These are phyloP conservation scores for Diorhabda sublineata DNA, from an alignment of 1,140 invertebrate genomes.

Conservation along the genomic window DNA sequence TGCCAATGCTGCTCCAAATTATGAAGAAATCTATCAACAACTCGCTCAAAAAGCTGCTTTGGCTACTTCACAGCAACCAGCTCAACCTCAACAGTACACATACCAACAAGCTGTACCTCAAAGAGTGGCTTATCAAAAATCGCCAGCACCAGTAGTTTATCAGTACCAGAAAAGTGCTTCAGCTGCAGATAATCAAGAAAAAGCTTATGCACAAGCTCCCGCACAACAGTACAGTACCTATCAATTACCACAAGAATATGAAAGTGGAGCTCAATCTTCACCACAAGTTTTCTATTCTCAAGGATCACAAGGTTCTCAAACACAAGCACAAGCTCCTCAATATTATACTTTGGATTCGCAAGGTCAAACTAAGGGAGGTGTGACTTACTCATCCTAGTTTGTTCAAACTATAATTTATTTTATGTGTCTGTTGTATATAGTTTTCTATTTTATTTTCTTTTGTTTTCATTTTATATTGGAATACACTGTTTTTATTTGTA, in stretches of 20 bases:
- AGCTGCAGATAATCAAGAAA: slow-evolving; percentile 3
- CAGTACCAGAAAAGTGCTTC: background rate
- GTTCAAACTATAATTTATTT: background rate
- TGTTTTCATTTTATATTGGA: background rate
- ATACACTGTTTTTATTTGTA: background rate
- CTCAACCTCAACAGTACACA: background rate
- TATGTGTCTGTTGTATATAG: slow-evolving; percentile 4
- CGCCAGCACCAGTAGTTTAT: slow-evolving; percentile 6
- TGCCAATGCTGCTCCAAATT: slow-evolving; percentile 3
- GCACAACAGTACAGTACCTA: slow-evolving; percentile 9
- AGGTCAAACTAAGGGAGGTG: background rate
- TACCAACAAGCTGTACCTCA: slow-evolving; percentile 5
- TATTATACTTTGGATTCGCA: slow-evolving; percentile 6
- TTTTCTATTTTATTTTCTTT: background rate
- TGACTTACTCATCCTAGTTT: slow-evolving; percentile 2
- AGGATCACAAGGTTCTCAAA: background rate
- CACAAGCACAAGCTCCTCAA: slow-evolving; percentile 6
- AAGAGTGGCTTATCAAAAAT: slow-evolving; percentile 5
- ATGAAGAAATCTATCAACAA: slow-evolving; percentile 13
- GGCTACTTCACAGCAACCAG: background rate
- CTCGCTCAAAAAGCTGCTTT: slow-evolving; percentile 5
- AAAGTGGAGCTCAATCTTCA: background rate
- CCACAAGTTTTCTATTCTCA: slow-evolving; percentile 8
- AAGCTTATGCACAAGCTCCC: background rate
- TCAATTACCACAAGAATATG: slow-evolving; percentile 11